Evolutionary conservation across 2,888 invertebrate species (phyloP).

Genomic region (Liodrosophila aerea): DNA sequence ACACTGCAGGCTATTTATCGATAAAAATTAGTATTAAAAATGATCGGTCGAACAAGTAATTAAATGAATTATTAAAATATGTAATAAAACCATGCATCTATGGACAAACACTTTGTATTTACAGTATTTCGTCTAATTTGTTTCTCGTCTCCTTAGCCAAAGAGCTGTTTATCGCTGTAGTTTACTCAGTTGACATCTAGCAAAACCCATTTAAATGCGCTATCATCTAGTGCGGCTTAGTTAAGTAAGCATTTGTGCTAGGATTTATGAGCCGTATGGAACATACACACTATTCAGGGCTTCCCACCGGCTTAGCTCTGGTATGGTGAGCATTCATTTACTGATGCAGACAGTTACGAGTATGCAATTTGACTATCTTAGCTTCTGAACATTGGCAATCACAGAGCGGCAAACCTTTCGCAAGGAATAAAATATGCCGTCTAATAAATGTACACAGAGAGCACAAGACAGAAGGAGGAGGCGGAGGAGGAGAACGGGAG

Average conservation of each 20-base stretch:
- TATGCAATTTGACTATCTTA: constrained; percentile 46
- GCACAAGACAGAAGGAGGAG: neutral
- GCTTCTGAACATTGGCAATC: constrained; percentile 44
- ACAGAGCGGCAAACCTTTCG: constrained; percentile 25
- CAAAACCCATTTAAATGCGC: constrained; percentile 11
- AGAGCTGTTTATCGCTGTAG: neutral
- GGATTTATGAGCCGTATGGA: neutral
- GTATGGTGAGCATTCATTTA: constrained; percentile 13
- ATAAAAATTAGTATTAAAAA: too few relatives aligned
- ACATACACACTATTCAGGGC: constrained; percentile 4
- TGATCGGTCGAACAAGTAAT: too few relatives aligned
- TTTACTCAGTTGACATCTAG: neutral
- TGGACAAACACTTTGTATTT: too few relatives aligned
- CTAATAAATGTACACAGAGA: constrained; percentile 42
- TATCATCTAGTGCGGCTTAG: constrained; percentile 1
- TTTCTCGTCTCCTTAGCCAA: neutral
- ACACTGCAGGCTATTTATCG: too few relatives aligned
- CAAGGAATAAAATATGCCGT: constrained; percentile 46
- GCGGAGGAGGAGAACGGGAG: too few relatives aligned
- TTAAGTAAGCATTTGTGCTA: neutral
- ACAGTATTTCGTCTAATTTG: too few relatives aligned
- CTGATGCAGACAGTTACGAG: constrained; percentile 16
- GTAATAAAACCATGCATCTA: too few relatives aligned
- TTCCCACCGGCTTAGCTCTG: constrained; percentile 35
- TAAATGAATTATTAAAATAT: too few relatives aligned